Evolutionary conservation across 2,797 vertebrate species (phyloP).

Genomic region (Gymnodraco acuticeps): DNA sequence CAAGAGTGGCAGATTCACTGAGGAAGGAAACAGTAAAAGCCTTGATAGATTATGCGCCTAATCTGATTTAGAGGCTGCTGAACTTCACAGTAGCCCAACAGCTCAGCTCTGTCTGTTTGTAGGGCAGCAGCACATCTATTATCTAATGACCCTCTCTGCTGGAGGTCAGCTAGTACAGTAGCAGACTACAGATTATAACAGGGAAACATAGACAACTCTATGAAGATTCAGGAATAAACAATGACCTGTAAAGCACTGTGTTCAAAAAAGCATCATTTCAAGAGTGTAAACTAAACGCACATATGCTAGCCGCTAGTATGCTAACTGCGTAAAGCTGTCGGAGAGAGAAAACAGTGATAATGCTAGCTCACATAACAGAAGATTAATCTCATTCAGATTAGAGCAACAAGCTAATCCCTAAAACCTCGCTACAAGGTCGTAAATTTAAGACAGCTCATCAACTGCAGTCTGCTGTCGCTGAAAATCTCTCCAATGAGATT

Average conservation of each 20-base stretch:
- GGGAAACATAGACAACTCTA: conserved; percentile 29
- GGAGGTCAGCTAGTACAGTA: conserved; percentile 16
- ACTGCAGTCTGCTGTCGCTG: conserved; percentile 59
- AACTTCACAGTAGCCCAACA: conserved; percentile 61
- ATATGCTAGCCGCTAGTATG: not conserved
- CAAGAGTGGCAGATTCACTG: conserved; percentile 41
- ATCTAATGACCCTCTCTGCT: conserved; percentile 53
- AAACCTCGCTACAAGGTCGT: conserved; percentile 69
- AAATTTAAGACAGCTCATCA: conserved; percentile 75
- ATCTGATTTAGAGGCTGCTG: conserved; percentile 75
- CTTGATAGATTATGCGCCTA: conserved; percentile 66
- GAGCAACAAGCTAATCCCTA: conserved; percentile 70
- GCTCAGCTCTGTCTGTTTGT: conserved; percentile 52
- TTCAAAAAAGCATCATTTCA: not conserved
- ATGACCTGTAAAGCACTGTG: not conserved
- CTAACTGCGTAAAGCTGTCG: conserved; percentile 20
- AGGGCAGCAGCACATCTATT: conserved; percentile 51
- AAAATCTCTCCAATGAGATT: conserved; percentile 52
- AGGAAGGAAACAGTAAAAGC: conserved; percentile 62
- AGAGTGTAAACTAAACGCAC: not conserved
- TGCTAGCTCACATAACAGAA: conserved; percentile 71
- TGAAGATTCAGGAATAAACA: conserved; percentile 21
- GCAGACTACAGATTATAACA: conserved; percentile 34
- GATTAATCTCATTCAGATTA: conserved; percentile 79
- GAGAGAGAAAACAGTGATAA: conserved; percentile 67